Evolutionary conservation across 2,113 vertebrate genomes (phyloP).

Genomic region (Tragulus kanchil): DNA sequence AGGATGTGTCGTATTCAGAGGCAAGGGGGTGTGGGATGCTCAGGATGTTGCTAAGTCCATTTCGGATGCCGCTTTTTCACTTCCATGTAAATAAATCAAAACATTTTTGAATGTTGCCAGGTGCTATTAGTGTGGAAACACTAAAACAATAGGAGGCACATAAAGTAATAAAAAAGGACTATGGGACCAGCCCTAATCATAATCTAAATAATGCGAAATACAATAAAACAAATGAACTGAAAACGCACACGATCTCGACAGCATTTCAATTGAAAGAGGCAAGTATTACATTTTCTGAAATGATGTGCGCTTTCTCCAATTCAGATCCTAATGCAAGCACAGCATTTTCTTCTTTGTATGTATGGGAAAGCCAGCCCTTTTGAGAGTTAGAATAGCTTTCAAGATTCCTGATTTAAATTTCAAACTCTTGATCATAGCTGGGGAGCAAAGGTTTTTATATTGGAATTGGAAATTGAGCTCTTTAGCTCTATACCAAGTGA

Average conservation of each 20-base stretch:
- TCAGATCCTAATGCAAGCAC: constrained; percentile 82
- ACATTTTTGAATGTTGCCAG: constrained; percentile 66
- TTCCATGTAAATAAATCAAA: constrained; percentile 69
- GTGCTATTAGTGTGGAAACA: constrained; percentile 73
- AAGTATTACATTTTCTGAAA: constrained; percentile 84
- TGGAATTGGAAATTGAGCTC: constrained; percentile 88
- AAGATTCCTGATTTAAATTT: constrained; percentile 91
- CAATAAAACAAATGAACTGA: constrained; percentile 77
- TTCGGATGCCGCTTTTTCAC: constrained; percentile 49
- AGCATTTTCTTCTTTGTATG: constrained; percentile 88
- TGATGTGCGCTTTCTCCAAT: constrained; percentile 80
- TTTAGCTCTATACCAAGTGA: constrained; percentile 88
- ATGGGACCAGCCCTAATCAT: constrained; percentile 78
- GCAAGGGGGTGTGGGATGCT: background rate
- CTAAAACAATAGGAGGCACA: constrained; percentile 80
- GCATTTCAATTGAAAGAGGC: constrained; percentile 76
- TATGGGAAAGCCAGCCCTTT: constrained; percentile 87
- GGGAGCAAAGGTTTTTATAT: constrained; percentile 87
- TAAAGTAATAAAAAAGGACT: constrained; percentile 75
- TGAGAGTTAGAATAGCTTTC: constrained; percentile 88
- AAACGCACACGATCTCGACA: constrained; percentile 67
- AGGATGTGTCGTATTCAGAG: background rate
- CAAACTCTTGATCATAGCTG: constrained; percentile 89
- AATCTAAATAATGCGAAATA: constrained; percentile 78
- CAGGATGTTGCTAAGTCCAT: background rate